phyloP scores from a whole-genome alignment of 2,888 invertebrate genomes.

The Magallana nippona region DNA sequence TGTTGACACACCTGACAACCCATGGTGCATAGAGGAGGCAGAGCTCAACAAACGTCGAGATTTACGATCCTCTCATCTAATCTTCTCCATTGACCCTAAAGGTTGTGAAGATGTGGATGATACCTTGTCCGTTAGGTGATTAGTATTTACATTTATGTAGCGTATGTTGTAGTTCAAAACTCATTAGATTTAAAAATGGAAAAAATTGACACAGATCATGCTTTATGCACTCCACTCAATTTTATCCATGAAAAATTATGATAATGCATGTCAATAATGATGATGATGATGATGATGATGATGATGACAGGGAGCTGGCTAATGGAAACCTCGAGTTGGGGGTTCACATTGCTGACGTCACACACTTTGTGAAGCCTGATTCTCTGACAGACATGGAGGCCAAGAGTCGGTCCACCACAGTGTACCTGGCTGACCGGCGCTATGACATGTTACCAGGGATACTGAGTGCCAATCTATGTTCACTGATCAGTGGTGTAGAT shows the following conservation, averaged over 20 bases:
- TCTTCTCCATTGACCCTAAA: constrained; percentile 79
- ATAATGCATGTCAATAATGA: neutral
- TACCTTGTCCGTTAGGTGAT: constrained; percentile 75
- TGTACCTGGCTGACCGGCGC: constrained; percentile 76
- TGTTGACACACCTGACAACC: constrained; percentile 66
- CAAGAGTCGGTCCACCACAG: constrained; percentile 66
- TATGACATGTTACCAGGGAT: constrained; percentile 79
- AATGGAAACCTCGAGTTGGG: constrained; percentile 74
- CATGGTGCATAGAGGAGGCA: constrained; percentile 69
- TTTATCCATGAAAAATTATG: neutral
- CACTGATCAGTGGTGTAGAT: constrained; percentile 76
- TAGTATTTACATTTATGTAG: neutral
- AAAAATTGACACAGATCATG: no score
- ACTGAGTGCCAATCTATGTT: constrained; percentile 78
- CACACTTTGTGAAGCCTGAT: constrained; percentile 67
- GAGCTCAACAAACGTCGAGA: constrained; percentile 70
- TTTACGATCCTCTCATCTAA: constrained; percentile 74
- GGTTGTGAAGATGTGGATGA: constrained; percentile 80
- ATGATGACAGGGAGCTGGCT: constrained; percentile 61
- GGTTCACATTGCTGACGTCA: constrained; percentile 74
- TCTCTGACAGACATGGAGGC: constrained; percentile 69
- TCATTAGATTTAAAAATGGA: no score
- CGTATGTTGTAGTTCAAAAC: no score
- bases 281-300: neutral
- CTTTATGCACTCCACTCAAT: no score